These are phyloP conservation scores for Labia minor DNA, from an alignment of 2,888 invertebrate genomes.

Conservation along the genomic window DNA sequence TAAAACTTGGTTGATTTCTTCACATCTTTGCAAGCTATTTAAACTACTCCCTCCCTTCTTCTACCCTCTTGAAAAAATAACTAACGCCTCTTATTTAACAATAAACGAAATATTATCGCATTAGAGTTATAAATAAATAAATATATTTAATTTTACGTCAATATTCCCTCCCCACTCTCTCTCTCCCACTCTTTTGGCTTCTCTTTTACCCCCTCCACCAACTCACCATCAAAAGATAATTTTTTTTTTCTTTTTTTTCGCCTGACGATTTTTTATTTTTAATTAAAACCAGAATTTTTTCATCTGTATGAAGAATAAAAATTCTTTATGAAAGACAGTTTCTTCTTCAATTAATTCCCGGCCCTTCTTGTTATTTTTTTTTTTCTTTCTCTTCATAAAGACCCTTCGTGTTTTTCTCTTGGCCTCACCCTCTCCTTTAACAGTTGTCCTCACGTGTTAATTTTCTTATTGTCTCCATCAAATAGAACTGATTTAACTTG, in stretches of 20 bases:
- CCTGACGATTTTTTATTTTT: background rate
- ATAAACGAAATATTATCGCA: background rate
- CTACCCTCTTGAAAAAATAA: background rate
- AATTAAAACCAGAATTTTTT: too few relatives aligned
- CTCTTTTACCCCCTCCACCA: too few relatives aligned
- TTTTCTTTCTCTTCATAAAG: too few relatives aligned
- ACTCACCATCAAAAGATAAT: background rate
- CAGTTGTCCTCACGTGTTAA: background rate
- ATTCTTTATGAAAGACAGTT: too few relatives aligned
- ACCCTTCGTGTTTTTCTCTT: background rate
- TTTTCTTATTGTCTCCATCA: background rate
- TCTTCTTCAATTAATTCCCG: too few relatives aligned
- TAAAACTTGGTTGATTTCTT: background rate
- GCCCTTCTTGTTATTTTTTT: too few relatives aligned
- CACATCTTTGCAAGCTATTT: background rate
- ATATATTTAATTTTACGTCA: background rate
- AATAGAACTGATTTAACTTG: too few relatives aligned
- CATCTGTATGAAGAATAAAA: too few relatives aligned
- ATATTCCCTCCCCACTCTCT: too few relatives aligned
- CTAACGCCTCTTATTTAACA: background rate
- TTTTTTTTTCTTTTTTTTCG: constrained; percentile 16
- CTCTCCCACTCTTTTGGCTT: too few relatives aligned
- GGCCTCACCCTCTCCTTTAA: background rate
- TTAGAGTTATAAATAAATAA: background rate
- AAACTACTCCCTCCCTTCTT: background rate